Conservation (phyloP, 1,140 invertebrate genomes). For the Solen grandis region DNA sequence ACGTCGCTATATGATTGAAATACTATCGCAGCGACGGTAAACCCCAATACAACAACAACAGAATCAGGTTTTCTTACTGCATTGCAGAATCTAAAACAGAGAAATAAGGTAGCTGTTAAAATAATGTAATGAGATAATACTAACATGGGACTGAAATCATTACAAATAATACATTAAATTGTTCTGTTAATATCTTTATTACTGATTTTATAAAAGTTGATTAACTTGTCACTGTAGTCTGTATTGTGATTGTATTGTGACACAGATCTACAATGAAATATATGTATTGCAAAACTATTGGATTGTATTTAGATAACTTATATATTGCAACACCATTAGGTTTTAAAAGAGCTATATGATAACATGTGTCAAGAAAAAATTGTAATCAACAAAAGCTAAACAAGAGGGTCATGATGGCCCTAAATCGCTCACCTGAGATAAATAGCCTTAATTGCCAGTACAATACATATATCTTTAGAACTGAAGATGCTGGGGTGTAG, state of each 20-base stretch:
- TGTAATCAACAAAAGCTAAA: neutral
- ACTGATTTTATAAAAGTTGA: neutral
- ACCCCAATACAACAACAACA: too few relatives aligned
- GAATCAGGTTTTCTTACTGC: neutral
- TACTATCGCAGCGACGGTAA: too few relatives aligned
- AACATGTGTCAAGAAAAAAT: neutral
- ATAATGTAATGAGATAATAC: too few relatives aligned
- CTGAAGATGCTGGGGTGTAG: too few relatives aligned
- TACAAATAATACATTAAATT: neutral
- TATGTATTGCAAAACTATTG: neutral
- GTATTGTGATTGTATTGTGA: neutral
- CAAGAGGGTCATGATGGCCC: too few relatives aligned
- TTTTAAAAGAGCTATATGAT: neutral
- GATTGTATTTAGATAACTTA: neutral
- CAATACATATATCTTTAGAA: too few relatives aligned
- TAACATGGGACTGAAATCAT: neutral
- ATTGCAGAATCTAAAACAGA: neutral
- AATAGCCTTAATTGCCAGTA: too few relatives aligned
- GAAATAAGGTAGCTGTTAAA: neutral
- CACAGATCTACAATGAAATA: neutral
- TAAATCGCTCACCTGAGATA: too few relatives aligned
- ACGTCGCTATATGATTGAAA: too few relatives aligned
- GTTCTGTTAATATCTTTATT: too few relatives aligned
- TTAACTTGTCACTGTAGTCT: neutral
- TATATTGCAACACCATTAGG: neutral